Base-by-base conservation (phyloP, 35 echinoderm and acorn worm species). In the Lytechinus variegatus region DNA sequence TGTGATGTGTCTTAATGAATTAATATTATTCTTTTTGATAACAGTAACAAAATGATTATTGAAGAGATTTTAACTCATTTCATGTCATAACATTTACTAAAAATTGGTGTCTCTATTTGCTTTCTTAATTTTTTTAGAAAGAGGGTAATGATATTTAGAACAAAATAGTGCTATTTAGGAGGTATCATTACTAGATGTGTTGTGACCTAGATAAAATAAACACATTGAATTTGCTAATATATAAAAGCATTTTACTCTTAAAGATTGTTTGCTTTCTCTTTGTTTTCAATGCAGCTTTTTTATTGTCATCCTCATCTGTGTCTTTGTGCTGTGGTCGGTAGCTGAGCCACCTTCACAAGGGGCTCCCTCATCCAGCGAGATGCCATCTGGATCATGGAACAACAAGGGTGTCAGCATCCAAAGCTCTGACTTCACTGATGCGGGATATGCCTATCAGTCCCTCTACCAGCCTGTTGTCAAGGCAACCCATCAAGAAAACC, bases 261-360 rank as follows among this genome's bases (percentile, higher is more conserved):
- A 16, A 14, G 16, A 54, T 0, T 29, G 9, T 90, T 54, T 90
- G 29, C 52, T 90, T 12, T 16, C 86, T 87, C 19, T 89, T 90
- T 54, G 33, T 19, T 90, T 93, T 54, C 53, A 13, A 56, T 54
- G 8, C 92, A 93, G 92, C 92, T 93, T 93, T 93, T 93, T 93
- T 93, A 93, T 93, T 93, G 92, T 93, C 92, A 93, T 93, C 92
- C 92, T 93, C 92, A 55, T 93, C 92, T 93, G 92, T 57, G 55
- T 93, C 92, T 54, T 57, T 93, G 53, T 93, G 13, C 24, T 93
- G 92, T 93, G 92, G 92, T 93, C 92, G 54, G 92, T 93, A 57
- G n/a, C 92, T 27, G 92, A 93, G 27, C 53, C 9, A 54, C 92
- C 92, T 55, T 54, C 55, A 28, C 92, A 93, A 93, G 92, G 92